Percentiles rank a stretch among this genome's conserved stretches.
Evolutionary conservation across 2,888 invertebrate genomes (phyloP).

Genomic region (Hemithea aestivaria): DNA sequence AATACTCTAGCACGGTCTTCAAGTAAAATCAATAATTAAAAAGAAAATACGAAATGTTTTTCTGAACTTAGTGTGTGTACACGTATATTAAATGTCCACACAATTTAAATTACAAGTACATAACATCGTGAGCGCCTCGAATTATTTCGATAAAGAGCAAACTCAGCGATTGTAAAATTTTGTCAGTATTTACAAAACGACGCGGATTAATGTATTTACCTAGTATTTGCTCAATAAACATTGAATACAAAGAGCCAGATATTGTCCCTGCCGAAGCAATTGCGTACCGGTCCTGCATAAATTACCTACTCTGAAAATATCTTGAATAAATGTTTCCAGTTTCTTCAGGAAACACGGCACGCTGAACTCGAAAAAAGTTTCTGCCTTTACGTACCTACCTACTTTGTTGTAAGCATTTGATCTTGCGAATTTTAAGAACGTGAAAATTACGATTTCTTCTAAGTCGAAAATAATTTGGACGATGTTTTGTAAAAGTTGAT

Average conservation of each 20-base stretch:
- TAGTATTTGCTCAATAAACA: slow-evolving; percentile 31
- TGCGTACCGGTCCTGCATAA: slow-evolving; percentile 29
- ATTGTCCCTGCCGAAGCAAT: slow-evolving; percentile 26
- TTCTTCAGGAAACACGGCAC: slow-evolving; percentile 15
- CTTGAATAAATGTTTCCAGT: slow-evolving; percentile 25
- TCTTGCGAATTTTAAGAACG: slow-evolving; percentile 12
- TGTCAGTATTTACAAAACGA: slow-evolving; percentile 22
- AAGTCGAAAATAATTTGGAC: slow-evolving; percentile 7
- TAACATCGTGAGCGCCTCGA: too few relatives aligned
- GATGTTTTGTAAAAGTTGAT: slow-evolving; percentile 4
- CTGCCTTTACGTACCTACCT: slow-evolving; percentile 12
- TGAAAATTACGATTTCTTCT: slow-evolving; percentile 12
- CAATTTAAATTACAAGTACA: too few relatives aligned
- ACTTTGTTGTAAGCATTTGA: slow-evolving; percentile 12
- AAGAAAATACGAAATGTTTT: too few relatives aligned
- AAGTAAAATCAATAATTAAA: too few relatives aligned
- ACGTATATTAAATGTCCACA: too few relatives aligned
- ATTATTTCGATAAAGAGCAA: too few relatives aligned
- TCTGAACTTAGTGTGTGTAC: too few relatives aligned
- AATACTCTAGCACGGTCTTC: too few relatives aligned
- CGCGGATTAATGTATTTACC: slow-evolving; percentile 31
- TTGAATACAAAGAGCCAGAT: slow-evolving; percentile 29
- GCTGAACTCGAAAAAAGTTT: slow-evolving; percentile 21
- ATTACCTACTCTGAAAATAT: slow-evolving; percentile 23
- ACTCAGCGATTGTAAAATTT: slow-evolving; percentile 6